Percentiles rank a stretch among this genome's conserved stretches.
phyloP scores from a whole-genome alignment of 2,113 vertebrate species.

The Phaethon lepturus region DNA sequence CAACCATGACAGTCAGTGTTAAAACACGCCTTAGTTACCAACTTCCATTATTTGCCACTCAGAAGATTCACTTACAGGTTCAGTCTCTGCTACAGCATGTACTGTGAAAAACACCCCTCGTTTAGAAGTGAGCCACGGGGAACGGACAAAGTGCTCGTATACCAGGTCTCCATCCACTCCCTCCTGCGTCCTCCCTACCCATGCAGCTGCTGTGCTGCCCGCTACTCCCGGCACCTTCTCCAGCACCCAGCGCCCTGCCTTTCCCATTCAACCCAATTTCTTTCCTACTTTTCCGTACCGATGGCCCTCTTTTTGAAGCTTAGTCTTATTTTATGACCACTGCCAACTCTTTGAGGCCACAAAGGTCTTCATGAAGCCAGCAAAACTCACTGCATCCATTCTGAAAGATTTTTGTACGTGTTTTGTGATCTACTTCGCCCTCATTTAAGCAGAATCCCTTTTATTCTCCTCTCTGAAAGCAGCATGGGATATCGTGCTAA shows the following conservation, averaged over 20 bases:
- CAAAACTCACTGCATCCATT: not conserved
- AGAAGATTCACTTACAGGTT: not conserved
- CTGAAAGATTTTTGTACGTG: not conserved
- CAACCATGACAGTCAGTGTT: not conserved
- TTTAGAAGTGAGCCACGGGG: fast-evolving
- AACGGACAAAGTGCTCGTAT: not conserved
- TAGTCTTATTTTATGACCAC: not conserved
- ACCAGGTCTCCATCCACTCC: not conserved
- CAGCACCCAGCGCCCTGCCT: not conserved
- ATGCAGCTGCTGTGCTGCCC: not conserved
- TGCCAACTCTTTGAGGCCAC: not conserved
- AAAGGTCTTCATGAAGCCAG: not conserved
- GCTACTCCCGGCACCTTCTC: not conserved
- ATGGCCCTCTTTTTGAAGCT: not conserved
- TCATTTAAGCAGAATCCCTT: not conserved
- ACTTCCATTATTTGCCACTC: not conserved
- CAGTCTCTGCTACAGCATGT: not conserved
- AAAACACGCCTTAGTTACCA: not conserved
- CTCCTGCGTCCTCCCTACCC: not conserved
- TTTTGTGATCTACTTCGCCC: not conserved
- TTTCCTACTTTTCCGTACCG: not conserved
- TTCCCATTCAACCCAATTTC: not conserved
- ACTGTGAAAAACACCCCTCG: not conserved
- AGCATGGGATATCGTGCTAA: not conserved
- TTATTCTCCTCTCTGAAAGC: not conserved